Conservation (phyloP, 2,888 invertebrate species). For the Charanyca ferruginea region DNA sequence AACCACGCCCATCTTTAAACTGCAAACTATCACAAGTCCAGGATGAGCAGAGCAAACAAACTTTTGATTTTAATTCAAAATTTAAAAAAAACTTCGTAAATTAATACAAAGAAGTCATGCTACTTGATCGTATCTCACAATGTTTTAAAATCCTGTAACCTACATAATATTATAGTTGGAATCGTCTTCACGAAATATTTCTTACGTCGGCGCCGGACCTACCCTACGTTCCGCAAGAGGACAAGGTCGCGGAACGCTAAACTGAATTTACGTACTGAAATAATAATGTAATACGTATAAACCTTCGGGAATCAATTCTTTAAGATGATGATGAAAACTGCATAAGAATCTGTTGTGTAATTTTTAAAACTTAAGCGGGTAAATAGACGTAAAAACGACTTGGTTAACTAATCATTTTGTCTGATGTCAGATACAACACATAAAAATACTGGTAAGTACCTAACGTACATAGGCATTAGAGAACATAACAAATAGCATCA, state of each 20-base stretch:
- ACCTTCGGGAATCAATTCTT: neutral
- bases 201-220: constrained; percentile 19
- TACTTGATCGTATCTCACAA: neutral
- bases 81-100: too few species aligned
- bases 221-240: constrained; percentile 14
- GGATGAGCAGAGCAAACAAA: constrained; percentile 1
- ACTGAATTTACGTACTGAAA: constrained; percentile 15
- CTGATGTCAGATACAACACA: too few species aligned
- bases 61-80: too few species aligned
- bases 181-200: neutral
- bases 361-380: neutral
- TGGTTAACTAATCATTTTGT: too few species aligned
- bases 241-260: neutral
- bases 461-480: too few species aligned
- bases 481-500: too few species aligned
- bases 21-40: neutral
- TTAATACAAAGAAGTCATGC: neutral
- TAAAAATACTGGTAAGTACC: too few species aligned
- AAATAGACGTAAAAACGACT: too few species aligned
- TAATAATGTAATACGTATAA: too few species aligned
- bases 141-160: neutral
- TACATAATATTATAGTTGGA: too few species aligned
- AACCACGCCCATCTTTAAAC: neutral
- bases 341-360: neutral
- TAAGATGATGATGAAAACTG: neutral